Percentiles rank a stretch among this genome's conserved stretches.
Evolutionary conservation across 2,888 invertebrate species (phyloP).

Genomic region (Agriotes lineatus): DNA sequence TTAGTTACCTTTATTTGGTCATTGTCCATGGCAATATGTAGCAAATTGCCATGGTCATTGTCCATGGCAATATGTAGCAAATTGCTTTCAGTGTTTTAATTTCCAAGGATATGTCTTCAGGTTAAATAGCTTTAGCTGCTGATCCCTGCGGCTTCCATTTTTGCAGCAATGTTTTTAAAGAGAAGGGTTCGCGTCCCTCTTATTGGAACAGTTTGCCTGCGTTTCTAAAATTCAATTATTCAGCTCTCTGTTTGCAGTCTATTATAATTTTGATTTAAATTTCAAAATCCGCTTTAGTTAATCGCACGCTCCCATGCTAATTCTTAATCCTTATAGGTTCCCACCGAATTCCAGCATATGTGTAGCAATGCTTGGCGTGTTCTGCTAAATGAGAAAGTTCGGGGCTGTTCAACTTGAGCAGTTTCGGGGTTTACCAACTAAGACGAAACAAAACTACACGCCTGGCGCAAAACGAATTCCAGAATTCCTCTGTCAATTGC

Average conservation of each 20-base stretch:
- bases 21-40: too few species aligned
- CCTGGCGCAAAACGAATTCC: constrained; percentile 21
- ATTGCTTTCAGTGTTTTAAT: too few species aligned
- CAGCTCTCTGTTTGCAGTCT: background rate
- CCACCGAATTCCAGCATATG: constrained; percentile 1
- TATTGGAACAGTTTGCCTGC: too few species aligned
- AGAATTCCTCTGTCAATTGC: constrained; percentile 29
- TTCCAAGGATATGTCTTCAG: too few species aligned
- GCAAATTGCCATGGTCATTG: too few species aligned
- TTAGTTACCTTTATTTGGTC: too few species aligned
- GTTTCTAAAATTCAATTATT: background rate
- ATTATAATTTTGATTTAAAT: background rate
- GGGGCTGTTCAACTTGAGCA: constrained; percentile 25
- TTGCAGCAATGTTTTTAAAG: too few species aligned
- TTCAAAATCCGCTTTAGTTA: background rate
- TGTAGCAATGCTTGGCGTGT: constrained; percentile 5
- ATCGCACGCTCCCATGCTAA: background rate
- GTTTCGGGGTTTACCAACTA: constrained; percentile 26
- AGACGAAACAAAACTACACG: constrained; percentile 32
- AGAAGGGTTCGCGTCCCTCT: too few species aligned
- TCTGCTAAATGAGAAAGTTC: constrained; percentile 31
- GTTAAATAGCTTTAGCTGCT: too few species aligned
- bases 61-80: too few species aligned
- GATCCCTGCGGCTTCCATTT: too few species aligned
- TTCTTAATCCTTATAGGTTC: background rate